Percentiles rank a stretch among this genome's conserved stretches.
These are phyloP conservation scores for Podiceps cristatus DNA, from an alignment of 2,113 vertebrate species.

Conservation along the genomic window DNA sequence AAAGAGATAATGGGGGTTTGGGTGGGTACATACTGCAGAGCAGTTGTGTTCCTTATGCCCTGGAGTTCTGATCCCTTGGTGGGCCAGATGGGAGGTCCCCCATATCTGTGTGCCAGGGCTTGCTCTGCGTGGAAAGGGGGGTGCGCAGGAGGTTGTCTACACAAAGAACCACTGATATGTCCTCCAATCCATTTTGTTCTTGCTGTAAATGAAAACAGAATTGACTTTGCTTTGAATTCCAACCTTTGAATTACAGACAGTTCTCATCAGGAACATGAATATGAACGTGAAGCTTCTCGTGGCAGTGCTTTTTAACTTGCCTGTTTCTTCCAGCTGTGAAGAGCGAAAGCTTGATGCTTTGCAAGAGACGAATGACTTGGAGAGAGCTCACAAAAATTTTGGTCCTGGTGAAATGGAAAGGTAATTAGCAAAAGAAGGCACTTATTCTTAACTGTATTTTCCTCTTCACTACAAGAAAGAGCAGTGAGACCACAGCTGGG, in stretches of 20 bases:
- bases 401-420: constrained; percentile 30
- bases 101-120: not conserved
- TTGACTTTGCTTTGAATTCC: not conserved
- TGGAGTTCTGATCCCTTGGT: not conserved
- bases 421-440: constrained; percentile 18
- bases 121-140: rapidly evolving
- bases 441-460: not conserved
- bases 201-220: not conserved
- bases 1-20: not conserved
- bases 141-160: not conserved
- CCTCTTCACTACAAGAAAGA: not conserved
- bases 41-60: not conserved
- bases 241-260: not conserved
- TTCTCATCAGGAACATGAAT: not conserved
- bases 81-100: not conserved
- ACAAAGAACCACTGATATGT: not conserved
- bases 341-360: not conserved
- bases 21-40: not conserved
- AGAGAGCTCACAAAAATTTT: not conserved
- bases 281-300: not conserved
- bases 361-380: not conserved
- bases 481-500: not conserved
- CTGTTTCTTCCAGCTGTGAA: constrained; percentile 42
- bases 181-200: not conserved
- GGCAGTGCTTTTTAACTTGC: not conserved